Evolutionary conservation across 2,888 invertebrate genomes (phyloP).

Genomic region (Dolichopus griseipennis): DNA sequence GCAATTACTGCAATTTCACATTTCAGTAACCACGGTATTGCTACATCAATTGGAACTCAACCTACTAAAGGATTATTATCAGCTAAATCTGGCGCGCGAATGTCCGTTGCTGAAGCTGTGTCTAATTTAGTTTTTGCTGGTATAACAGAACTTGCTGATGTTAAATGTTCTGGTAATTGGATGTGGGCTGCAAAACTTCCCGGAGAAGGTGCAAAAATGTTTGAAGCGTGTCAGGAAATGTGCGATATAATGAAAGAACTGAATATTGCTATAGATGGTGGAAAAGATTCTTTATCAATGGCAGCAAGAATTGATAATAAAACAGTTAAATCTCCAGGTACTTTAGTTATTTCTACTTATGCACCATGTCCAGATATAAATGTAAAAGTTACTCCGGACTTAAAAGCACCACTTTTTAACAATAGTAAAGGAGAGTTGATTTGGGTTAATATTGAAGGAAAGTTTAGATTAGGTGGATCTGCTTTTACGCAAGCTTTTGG

Average conservation of each 20-base stretch:
- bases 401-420: slow-evolving; percentile 56
- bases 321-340: slow-evolving; percentile 70
- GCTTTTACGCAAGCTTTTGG: slow-evolving; percentile 84
- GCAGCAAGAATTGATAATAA: slow-evolving; percentile 72
- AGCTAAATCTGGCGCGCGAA: slow-evolving; percentile 78
- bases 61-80: slow-evolving; percentile 77
- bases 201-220: slow-evolving; percentile 82
- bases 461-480: slow-evolving; percentile 78
- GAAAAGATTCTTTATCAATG: slow-evolving; percentile 97
- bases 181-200: slow-evolving; percentile 98
- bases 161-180: slow-evolving; percentile 99
- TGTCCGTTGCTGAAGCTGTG: slow-evolving; percentile 90
- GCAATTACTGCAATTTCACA: slow-evolving; percentile 83
- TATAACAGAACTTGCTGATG: slow-evolving; percentile 63
- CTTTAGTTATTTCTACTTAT: slow-evolving; percentile 91
- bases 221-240: slow-evolving; percentile 80
- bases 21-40: slow-evolving; percentile 74
- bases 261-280: slow-evolving; percentile 87
- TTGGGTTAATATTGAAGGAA: slow-evolving; percentile 69
- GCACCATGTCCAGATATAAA: slow-evolving; percentile 89
- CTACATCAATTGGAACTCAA: slow-evolving; percentile 94
- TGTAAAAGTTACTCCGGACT: slow-evolving; percentile 80
- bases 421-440: slow-evolving; percentile 58
- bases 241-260: slow-evolving; percentile 72
- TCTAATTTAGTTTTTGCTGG: slow-evolving; percentile 79